phyloP scores from a whole-genome alignment of 2,888 invertebrate genomes.

The Suillia variegata region DNA sequence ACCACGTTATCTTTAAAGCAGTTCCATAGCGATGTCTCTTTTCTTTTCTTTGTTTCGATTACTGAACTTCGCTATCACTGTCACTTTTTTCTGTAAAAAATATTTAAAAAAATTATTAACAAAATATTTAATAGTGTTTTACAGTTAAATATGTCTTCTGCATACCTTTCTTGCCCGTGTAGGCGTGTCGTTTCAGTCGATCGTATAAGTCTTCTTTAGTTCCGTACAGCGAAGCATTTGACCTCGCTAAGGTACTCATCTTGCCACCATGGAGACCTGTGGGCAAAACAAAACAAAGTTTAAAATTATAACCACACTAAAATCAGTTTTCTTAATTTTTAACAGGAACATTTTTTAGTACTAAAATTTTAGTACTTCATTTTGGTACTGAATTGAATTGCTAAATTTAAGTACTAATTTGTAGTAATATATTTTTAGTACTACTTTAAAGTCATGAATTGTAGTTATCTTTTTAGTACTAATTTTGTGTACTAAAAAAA shows the following conservation, averaged over 20 bases:
- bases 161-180: constrained; percentile 91
- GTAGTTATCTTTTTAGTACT: too few species aligned
- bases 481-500: too few species aligned
- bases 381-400: too few species aligned
- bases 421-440: too few species aligned
- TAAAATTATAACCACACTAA: neutral
- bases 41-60: constrained; percentile 53
- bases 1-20: constrained; percentile 51
- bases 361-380: too few species aligned
- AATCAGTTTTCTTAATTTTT: too few species aligned
- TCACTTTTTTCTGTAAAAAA: constrained; percentile 81
- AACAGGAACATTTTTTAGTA: too few species aligned
- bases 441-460: too few species aligned
- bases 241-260: constrained; percentile 91
- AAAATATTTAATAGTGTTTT: constrained; percentile 1
- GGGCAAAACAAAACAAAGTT: neutral
- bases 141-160: constrained; percentile 9
- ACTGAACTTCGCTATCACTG: constrained; percentile 93
- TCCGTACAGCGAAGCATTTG: constrained; percentile 92
- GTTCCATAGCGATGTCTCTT: constrained; percentile 19
- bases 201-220: constrained; percentile 96
- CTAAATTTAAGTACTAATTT: too few species aligned
- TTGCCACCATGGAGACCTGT: constrained; percentile 81
- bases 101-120: constrained; percentile 24
- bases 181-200: constrained; percentile 92